Evolutionary conservation across 2,888 invertebrate genomes (phyloP).

Genomic region (Iphiclides podalirius): DNA sequence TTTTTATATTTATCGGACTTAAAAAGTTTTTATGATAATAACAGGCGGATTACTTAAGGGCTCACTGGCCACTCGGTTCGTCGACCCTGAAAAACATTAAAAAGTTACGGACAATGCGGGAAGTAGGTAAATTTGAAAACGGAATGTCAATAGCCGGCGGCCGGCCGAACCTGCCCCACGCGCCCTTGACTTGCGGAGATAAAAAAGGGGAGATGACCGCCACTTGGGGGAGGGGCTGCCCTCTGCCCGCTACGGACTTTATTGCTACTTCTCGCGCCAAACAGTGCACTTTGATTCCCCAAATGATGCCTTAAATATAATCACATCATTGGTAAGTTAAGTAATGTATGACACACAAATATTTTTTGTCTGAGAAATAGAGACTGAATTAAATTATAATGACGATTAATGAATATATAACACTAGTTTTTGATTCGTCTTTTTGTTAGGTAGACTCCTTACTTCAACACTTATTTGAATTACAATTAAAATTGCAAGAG

Average conservation of each 20-base stretch:
- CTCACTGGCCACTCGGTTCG: slow-evolving; percentile 61
- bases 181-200: slow-evolving; percentile 77
- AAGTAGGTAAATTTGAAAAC: slow-evolving; percentile 78
- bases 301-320: no score
- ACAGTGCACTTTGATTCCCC: no score
- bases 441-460: no score
- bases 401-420: no score
- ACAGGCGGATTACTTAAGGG: slow-evolving; percentile 41
- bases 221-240: slow-evolving; percentile 40
- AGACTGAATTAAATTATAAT: no score
- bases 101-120: slow-evolving; percentile 76
- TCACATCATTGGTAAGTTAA: no score
- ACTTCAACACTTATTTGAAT: no score
- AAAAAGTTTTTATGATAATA: slow-evolving; percentile 11
- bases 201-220: slow-evolving; percentile 75
- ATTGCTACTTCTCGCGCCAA: slow-evolving; percentile 65
- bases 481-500: no score
- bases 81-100: slow-evolving; percentile 65
- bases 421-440: no score
- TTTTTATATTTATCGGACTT: no score
- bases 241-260: slow-evolving; percentile 37
- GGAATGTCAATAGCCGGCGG: slow-evolving; percentile 79
- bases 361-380: no score
- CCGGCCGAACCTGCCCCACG: slow-evolving; percentile 77
- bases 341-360: no score